These are phyloP conservation scores for Esox lucius DNA, from an alignment of 2,797 vertebrate genomes.

Conservation along the genomic window DNA sequence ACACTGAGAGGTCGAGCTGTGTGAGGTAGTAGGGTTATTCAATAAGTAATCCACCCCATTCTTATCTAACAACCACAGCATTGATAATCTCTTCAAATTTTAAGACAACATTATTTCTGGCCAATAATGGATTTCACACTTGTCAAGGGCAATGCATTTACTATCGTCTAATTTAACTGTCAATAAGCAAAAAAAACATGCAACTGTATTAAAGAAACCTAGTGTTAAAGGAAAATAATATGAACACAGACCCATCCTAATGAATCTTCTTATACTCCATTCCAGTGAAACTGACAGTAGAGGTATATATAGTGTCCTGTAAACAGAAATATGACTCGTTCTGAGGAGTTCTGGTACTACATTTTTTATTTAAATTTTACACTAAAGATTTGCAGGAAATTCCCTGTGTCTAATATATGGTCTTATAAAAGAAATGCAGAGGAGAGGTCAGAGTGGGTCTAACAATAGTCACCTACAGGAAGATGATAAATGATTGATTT, in stretches of 20 bases:
- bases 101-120: background rate
- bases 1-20: slow-evolving; percentile 41
- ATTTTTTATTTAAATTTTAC: slow-evolving; percentile 21
- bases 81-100: background rate
- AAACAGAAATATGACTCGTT: background rate
- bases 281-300: background rate
- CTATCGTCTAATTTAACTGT: background rate
- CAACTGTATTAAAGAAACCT: background rate
- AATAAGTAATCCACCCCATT: background rate
- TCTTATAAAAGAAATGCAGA: slow-evolving; percentile 21
- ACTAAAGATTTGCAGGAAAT: slow-evolving; percentile 20
- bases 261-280: slow-evolving; percentile 1
- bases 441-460: slow-evolving; percentile 21
- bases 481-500: slow-evolving; percentile 46
- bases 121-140: background rate
- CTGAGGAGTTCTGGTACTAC: background rate
- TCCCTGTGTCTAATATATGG: slow-evolving; percentile 2
- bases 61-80: background rate
- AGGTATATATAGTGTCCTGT: background rate
- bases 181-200: background rate
- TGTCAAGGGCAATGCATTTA: background rate
- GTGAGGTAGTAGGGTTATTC: background rate
- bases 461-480: slow-evolving; percentile 27
- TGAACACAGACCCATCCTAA: background rate
- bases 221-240: background rate